Evolutionary conservation across 2,888 invertebrate species (phyloP).

Genomic region (Xylophagus ater): DNA sequence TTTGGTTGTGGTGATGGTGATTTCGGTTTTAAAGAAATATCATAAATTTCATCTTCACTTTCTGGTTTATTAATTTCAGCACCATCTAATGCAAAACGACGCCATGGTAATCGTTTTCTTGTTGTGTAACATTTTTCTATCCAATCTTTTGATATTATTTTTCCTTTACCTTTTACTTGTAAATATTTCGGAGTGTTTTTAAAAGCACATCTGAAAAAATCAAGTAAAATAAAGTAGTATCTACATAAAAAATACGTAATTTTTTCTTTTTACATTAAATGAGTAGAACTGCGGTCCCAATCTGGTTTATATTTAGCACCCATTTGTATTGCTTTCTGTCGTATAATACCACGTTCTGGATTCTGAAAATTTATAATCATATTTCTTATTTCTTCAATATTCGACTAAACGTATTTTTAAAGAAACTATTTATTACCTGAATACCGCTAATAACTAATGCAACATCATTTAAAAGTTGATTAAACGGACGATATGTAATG

Average conservation of each 20-base stretch:
- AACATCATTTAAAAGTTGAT: slow-evolving; percentile 51
- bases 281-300: slow-evolving; percentile 68
- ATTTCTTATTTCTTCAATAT: no score
- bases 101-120: slow-evolving; percentile 42
- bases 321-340: slow-evolving; percentile 59
- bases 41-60: slow-evolving; percentile 35
- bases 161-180: slow-evolving; percentile 51
- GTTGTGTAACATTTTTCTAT: slow-evolving; percentile 50
- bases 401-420: no score
- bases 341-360: slow-evolving; percentile 57
- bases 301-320: slow-evolving; percentile 68
- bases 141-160: slow-evolving; percentile 64
- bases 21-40: slow-evolving; percentile 22
- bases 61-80: slow-evolving; percentile 25
- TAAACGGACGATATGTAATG: slow-evolving; percentile 42
- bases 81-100: slow-evolving; percentile 32
- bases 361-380: slow-evolving; percentile 52
- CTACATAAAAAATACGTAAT: not conserved
- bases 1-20: not conserved
- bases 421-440: slow-evolving; percentile 28
- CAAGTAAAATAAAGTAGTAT: not conserved
- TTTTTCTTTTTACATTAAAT: slow-evolving; percentile 56
- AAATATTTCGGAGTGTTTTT: slow-evolving; percentile 78
- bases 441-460: slow-evolving; percentile 79
- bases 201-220: slow-evolving; percentile 67